Percentiles rank a stretch among this genome's conserved stretches.
These are phyloP conservation scores for Tadarida brasiliensis DNA, from an alignment of 2,797 vertebrate genomes.

Conservation along the genomic window DNA sequence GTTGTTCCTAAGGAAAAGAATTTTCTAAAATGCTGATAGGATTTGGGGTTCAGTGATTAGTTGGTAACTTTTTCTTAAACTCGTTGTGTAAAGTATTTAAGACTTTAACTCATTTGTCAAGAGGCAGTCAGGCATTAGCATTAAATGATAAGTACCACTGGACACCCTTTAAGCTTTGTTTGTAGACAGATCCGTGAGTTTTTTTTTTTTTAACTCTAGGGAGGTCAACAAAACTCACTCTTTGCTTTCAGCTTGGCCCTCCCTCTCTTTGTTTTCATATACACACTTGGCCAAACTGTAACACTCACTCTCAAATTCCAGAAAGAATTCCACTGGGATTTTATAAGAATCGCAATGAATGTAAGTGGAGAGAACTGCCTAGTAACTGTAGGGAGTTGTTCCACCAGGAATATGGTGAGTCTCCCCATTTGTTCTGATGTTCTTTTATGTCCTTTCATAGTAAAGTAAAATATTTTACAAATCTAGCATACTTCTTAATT, in stretches of 20 bases:
- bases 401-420: not conserved
- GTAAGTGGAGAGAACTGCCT: not conserved
- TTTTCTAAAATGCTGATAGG: not conserved
- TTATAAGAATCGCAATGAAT: not conserved
- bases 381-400: not conserved
- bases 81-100: not conserved
- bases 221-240: not conserved
- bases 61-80: not conserved
- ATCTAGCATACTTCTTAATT: not conserved
- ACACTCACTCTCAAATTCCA: not conserved
- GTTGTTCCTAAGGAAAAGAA: constrained; percentile 38
- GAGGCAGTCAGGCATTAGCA: not conserved
- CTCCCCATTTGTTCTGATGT: not conserved
- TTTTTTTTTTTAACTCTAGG: not conserved
- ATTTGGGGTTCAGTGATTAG: not conserved
- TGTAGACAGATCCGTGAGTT: not conserved
- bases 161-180: not conserved
- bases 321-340: not conserved
- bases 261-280: not conserved
- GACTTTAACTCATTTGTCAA: not conserved
- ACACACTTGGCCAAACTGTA: not conserved
- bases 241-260: not conserved
- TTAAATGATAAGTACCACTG: not conserved
- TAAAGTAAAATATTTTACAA: not conserved
- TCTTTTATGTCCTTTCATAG: not conserved